These are phyloP conservation scores for Hymenochirus boettgeri DNA, from an alignment of 2,113 vertebrate genomes.

Conservation along the genomic window DNA sequence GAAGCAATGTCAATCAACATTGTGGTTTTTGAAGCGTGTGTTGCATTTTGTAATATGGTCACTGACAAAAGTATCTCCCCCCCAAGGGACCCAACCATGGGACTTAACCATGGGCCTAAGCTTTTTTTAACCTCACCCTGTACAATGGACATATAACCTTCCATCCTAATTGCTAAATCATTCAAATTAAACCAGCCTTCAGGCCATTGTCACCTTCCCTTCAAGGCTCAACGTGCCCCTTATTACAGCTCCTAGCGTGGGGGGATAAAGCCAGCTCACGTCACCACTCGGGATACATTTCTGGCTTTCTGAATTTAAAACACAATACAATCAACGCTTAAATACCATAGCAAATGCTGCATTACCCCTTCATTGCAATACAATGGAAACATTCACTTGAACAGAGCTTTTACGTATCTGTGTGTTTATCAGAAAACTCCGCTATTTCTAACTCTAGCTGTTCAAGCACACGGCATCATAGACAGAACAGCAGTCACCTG, in stretches of 20 bases:
- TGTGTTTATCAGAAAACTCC: no score
- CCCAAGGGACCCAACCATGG: background rate
- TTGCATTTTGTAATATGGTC: background rate
- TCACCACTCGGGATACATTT: background rate
- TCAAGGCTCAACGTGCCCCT: background rate
- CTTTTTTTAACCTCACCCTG: no score
- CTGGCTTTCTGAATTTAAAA: background rate
- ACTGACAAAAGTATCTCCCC: background rate
- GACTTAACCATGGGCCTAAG: background rate
- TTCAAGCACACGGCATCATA: no score
- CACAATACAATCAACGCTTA: no score
- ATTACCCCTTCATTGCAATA: no score
- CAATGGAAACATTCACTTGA: no score
- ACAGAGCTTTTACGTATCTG: no score
- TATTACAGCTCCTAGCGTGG: background rate
- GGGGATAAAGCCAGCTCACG: background rate
- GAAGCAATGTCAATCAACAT: background rate
- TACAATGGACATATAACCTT: no score
- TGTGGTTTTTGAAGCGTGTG: background rate
- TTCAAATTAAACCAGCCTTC: slow-evolving; percentile 1
- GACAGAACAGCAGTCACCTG: no score
- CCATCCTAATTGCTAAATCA: background rate
- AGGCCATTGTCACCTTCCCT: background rate
- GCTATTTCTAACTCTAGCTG: no score
- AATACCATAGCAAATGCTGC: no score